Evolutionary conservation across 2,888 invertebrate genomes (phyloP).

Genomic region (Troides oblongomaculatus): DNA sequence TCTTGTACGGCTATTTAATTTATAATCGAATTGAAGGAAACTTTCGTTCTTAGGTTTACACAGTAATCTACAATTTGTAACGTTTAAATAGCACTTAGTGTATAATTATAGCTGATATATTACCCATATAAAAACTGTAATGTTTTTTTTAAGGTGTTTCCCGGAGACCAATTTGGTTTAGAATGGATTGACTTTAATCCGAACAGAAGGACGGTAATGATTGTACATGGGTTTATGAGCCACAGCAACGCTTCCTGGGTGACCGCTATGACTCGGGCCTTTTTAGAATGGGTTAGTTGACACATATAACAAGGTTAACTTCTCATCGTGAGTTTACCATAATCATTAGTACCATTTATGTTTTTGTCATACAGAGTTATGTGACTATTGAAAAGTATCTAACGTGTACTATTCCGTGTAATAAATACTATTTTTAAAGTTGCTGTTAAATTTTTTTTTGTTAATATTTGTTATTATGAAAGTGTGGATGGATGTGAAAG

Average conservation of each 20-base stretch:
- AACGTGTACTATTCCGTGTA: too few species aligned
- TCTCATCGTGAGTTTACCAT: background rate
- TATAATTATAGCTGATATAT: too few species aligned
- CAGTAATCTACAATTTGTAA: background rate
- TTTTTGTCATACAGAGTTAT: background rate
- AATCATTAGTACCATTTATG: background rate
- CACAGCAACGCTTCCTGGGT: constrained; percentile 81
- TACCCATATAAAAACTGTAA: background rate
- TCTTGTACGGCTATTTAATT: background rate
- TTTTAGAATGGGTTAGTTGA: constrained; percentile 75
- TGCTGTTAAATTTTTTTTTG: too few species aligned
- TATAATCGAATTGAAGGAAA: background rate
- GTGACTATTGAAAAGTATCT: background rate
- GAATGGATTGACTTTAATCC: constrained; percentile 81
- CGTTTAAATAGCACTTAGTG: background rate
- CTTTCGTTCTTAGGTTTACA: background rate
- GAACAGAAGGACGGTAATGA: constrained; percentile 75
- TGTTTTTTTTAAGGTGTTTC: constrained; percentile 49
- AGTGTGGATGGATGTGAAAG: too few species aligned
- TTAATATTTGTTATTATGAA: too few species aligned
- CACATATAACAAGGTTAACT: background rate
- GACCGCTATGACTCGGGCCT: constrained; percentile 77
- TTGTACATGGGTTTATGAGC: constrained; percentile 83
- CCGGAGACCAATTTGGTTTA: constrained; percentile 75
- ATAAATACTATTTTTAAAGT: too few species aligned